Conservation (phyloP, 1,140 invertebrate genomes). For the Pteromalus puparum region DNA sequence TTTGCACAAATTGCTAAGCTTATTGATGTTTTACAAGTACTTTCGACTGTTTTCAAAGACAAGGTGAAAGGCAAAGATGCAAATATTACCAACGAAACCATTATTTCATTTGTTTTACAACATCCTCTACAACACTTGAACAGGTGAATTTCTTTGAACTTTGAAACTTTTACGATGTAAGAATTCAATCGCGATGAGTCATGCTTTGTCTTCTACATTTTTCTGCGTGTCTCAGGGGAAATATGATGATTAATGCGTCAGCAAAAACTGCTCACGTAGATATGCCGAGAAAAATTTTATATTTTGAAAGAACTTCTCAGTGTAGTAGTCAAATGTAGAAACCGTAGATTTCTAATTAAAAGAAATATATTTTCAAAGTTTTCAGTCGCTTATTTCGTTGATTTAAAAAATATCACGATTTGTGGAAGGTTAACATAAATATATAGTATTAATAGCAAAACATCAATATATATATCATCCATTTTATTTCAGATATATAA, state of each 20-base stretch:
- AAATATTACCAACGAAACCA: slow-evolving; percentile 78
- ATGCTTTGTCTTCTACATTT: background rate
- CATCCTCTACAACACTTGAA: slow-evolving; percentile 78
- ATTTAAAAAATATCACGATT: too few relatives aligned
- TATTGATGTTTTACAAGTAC: slow-evolving; percentile 77
- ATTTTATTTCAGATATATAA: slow-evolving; percentile 64
- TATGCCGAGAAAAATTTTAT: too few relatives aligned
- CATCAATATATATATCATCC: background rate
- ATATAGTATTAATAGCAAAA: too few relatives aligned
- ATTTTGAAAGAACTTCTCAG: too few relatives aligned
- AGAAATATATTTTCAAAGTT: too few relatives aligned
- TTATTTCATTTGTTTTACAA: slow-evolving; percentile 77
- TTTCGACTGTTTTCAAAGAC: slow-evolving; percentile 79
- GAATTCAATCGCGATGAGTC: background rate
- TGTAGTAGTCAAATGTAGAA: too few relatives aligned
- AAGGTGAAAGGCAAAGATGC: slow-evolving; percentile 72
- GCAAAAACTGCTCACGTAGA: too few relatives aligned
- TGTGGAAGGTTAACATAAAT: too few relatives aligned
- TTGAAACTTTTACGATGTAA: slow-evolving; percentile 19
- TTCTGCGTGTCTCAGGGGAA: background rate
- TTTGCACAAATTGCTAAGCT: slow-evolving; percentile 81
- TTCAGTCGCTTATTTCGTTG: too few relatives aligned
- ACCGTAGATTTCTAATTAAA: too few relatives aligned
- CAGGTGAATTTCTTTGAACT: slow-evolving; percentile 70
- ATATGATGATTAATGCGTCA: too few relatives aligned